Evolutionary conservation across 2,797 vertebrate species (phyloP).

Genomic region (Alosa sapidissima): DNA sequence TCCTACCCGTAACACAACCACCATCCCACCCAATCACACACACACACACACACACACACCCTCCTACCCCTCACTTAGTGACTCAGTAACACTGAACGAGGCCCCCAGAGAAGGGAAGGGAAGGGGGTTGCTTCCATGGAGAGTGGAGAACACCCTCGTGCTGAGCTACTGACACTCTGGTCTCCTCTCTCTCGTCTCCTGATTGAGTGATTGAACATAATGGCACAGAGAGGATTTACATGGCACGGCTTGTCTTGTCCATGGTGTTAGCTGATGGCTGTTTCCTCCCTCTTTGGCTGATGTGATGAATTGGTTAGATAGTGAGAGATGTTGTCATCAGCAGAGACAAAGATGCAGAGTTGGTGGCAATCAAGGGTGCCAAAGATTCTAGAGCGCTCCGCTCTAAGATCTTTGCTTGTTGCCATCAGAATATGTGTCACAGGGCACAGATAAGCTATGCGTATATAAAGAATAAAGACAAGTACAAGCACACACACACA

Average conservation of each 20-base stretch:
- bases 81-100: not conserved
- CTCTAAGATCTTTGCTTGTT: not conserved
- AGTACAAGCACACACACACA: slow-evolving; percentile 58
- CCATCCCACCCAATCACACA: not conserved
- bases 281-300: not conserved
- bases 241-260: not conserved
- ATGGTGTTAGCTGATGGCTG: not conserved
- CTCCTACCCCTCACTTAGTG: slow-evolving; percentile 34
- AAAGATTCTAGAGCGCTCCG: not conserved
- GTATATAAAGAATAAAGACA: not conserved
- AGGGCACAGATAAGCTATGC: not conserved
- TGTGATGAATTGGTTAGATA: not conserved
- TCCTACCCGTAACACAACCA: not conserved
- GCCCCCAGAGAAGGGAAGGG: not conserved
- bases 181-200: not conserved
- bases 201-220: not conserved
- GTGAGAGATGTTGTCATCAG: not conserved
- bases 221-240: not conserved
- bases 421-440: not conserved
- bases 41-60: slow-evolving; percentile 21
- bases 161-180: not conserved
- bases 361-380: not conserved
- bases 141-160: not conserved
- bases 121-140: not conserved
- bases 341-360: not conserved